These are phyloP conservation scores for Hirtodrosophila trivittata DNA, from an alignment of 2,888 invertebrate genomes.

Conservation along the genomic window DNA sequence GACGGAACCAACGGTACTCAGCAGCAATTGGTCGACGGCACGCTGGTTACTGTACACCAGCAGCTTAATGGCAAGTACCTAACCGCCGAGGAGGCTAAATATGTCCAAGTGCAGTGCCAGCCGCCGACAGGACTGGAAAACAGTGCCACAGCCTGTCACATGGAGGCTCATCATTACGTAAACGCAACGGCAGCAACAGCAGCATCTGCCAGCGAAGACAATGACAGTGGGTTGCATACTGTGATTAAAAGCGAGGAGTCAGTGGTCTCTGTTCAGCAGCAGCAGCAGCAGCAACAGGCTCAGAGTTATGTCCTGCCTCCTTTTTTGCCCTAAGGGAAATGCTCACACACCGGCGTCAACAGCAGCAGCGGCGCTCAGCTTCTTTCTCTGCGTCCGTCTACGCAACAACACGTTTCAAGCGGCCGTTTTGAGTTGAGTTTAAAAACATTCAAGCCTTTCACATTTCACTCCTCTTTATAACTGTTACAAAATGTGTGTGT, in stretches of 20 bases:
- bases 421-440: constrained; percentile 62
- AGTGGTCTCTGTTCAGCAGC: constrained; percentile 44
- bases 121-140: constrained; percentile 76
- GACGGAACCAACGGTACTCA: constrained; percentile 48
- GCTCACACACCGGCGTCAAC: constrained; percentile 82
- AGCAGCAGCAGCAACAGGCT: constrained; percentile 76
- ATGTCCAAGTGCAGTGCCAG: constrained; percentile 76
- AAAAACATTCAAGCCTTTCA: not conserved
- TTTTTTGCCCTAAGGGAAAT: constrained; percentile 84
- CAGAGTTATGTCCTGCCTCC: constrained; percentile 84
- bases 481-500: constrained; percentile 21
- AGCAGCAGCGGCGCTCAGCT: constrained; percentile 51
- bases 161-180: constrained; percentile 69
- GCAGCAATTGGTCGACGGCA: constrained; percentile 53
- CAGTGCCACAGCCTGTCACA: constrained; percentile 74
- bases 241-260: constrained; percentile 83
- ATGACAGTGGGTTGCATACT: constrained; percentile 80
- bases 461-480: too few species aligned
- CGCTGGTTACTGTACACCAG: constrained; percentile 72
- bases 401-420: constrained; percentile 58
- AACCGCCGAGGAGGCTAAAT: constrained; percentile 82
- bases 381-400: constrained; percentile 21
- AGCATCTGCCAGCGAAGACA: constrained; percentile 66
- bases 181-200: constrained; percentile 47
- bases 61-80: constrained; percentile 82